Evolutionary conservation across 2,797 vertebrate genomes (phyloP).

Genomic region (Etheostoma nigrum): DNA sequence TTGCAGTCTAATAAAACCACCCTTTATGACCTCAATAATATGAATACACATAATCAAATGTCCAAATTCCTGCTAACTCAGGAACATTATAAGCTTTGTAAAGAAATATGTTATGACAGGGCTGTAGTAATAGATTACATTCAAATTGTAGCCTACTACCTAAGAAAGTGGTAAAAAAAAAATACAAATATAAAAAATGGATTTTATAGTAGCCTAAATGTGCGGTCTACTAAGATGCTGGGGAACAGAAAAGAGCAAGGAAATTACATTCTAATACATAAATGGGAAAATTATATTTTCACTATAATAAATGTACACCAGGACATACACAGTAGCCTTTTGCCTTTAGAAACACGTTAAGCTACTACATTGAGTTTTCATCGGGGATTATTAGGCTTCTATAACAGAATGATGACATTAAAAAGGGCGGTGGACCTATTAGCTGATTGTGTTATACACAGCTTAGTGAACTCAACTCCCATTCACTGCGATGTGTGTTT

Average conservation of each 20-base stretch:
- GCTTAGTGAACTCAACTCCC: not conserved
- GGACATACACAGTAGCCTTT: not conserved
- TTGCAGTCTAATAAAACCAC: not conserved
- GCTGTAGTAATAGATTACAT: not conserved
- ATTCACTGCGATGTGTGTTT: slow-evolving; percentile 1
- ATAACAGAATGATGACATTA: not conserved
- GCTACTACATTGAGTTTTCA: not conserved
- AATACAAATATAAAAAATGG: not conserved
- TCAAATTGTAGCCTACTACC: not conserved
- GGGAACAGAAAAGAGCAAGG: not conserved
- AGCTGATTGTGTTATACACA: not conserved
- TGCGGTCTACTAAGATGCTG: not conserved
- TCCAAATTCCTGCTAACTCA: not conserved
- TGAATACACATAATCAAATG: no score
- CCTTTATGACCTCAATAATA: not conserved
- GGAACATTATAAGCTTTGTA: not conserved
- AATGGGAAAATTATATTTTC: not conserved
- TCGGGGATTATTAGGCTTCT: not conserved
- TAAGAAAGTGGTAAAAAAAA: not conserved
- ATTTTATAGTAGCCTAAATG: not conserved
- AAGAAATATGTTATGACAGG: fast-evolving
- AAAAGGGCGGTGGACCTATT: not conserved
- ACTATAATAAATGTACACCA: not conserved
- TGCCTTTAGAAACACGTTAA: not conserved
- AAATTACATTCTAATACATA: not conserved